These are phyloP conservation scores for Monopis laevigella DNA, from an alignment of 2,888 invertebrate species.

Conservation along the genomic window DNA sequence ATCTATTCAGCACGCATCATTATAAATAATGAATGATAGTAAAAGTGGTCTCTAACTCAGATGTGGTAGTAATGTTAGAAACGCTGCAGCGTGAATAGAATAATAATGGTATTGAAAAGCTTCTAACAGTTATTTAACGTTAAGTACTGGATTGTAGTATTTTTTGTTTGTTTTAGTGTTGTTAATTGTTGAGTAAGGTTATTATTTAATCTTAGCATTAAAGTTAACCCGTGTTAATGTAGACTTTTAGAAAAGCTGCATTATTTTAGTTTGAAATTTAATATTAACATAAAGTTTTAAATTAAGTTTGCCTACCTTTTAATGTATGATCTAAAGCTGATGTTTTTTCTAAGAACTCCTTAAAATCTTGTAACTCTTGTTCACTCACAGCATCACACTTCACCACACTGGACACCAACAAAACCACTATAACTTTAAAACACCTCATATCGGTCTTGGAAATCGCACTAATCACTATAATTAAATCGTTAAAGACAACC, in stretches of 20 bases:
- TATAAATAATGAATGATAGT: no score
- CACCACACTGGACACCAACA: constrained; percentile 35
- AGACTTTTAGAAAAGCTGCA: no score
- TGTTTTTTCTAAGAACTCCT: constrained; percentile 44
- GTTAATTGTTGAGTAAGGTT: background rate
- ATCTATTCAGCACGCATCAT: no score
- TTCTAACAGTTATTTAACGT: background rate
- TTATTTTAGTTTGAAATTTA: no score
- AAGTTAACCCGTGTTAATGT: no score
- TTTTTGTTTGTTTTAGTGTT: background rate
- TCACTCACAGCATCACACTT: constrained; percentile 42
- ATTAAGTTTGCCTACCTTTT: constrained; percentile 41
- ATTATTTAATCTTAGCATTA: no score
- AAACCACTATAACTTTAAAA: constrained; percentile 30
- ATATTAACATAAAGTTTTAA: background rate
- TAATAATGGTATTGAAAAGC: no score
- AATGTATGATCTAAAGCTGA: constrained; percentile 50
- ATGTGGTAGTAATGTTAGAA: no score
- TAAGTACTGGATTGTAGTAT: background rate
- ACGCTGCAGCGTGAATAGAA: no score
- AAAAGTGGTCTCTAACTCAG: no score
- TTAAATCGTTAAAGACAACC: background rate
- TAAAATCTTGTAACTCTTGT: constrained; percentile 51
- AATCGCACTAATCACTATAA: background rate
- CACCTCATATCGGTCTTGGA: constrained; percentile 36